Evolutionary conservation across 2,888 invertebrate genomes (phyloP), one percentile per base, ranked within the genome.

Genomic region (Metallyticus violacea): DNA sequence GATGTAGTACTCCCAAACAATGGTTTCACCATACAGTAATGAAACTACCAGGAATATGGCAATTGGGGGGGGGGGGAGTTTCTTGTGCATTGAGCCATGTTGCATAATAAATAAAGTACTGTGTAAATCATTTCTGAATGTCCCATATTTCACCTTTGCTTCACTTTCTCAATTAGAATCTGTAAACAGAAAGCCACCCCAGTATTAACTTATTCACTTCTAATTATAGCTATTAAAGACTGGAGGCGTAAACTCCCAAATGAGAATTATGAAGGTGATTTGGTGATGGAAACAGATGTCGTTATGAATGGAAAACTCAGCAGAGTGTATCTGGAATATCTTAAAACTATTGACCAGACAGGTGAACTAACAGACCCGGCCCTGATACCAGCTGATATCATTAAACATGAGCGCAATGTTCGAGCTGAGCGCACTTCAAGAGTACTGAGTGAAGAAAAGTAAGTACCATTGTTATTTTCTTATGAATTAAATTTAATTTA

Each of bases 291-390:
- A 5, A 22, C 81, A 26, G 22, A 29, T 29, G 3, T n/a, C 26
- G 79, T 26, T 0, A 15, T 78, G 7, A 78, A 22, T 26, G 30
- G 26, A 62, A 85, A 81, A 9, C 28, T 25, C 7, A 88, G 85
- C 77, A 81, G 88, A 7, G 85, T 88, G 28, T 89, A 89, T 85
- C 28, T 90, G 25, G 91, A 92, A 88, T 93, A 92, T 88, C 89
- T 93, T 26, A 90, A 91, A 22, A 90, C 90, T 27, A 92, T 93
- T 79, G 92, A 92, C 88, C 91, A 91, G 86, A 91, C 92, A 87
- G 92, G 92, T 90, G 89, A 90, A 85, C 88, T 88, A n/a, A 88
- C 87, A n/a, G 76, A 79, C n/a, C 79, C 81, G 9, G 22, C n/a
- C 22, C n/a, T 26, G 27, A 7, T 77, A 22, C 86, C 86, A 76